Base-by-base conservation (phyloP, 2,797 vertebrate genomes). In the Linurgus olivaceus region DNA sequence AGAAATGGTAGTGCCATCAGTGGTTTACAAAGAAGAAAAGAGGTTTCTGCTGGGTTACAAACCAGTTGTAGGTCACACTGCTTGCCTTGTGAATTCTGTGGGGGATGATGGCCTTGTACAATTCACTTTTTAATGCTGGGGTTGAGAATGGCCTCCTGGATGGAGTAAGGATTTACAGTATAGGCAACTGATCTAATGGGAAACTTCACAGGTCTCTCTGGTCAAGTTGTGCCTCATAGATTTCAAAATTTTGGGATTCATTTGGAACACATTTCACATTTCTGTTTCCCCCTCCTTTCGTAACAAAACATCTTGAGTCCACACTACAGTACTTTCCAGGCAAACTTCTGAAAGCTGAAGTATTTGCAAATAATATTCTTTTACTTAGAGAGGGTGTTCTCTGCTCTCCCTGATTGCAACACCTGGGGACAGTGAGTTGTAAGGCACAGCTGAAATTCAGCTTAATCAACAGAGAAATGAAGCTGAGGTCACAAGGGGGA, bases 401-500 rank as follows among this genome's bases (percentile, higher is more conserved):
- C 91, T 68, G 17, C 52, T 89, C 48, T 85, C 31, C 50, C 25
- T 0, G 5, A 45, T 94, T 96, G 86, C 96, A 93, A 93, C 91
- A 94, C 93, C 66, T 94, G 54, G 67, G 20, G 38, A 72, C 3
- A 9, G 72, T 54, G 51, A 86, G 51, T 37, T 78, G 59, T 72
- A 55, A 79, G 44, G 44, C 2, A 0, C 28, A 88, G 85, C 29
- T 91, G 89, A 88, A 91, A 79, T 91, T 90, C 59, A 54, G 75
- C 62, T 91, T 77, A 78, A 57, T 91, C 85, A 91, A 86, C 48
- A 81, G 42, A 91, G 51, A 21, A 88, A 37, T 88, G 76, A 92
- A 55, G 25, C 7, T 68, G 85, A 90, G 73, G 82, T 93, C 89
- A 93, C 51, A 76, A 37, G 33, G 63, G 28, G 48, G 50, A 88